Percentiles rank a stretch among this genome's conserved stretches.
Conservation (phyloP, 2,113 vertebrate genomes). For the Dromiciops gliroides region DNA sequence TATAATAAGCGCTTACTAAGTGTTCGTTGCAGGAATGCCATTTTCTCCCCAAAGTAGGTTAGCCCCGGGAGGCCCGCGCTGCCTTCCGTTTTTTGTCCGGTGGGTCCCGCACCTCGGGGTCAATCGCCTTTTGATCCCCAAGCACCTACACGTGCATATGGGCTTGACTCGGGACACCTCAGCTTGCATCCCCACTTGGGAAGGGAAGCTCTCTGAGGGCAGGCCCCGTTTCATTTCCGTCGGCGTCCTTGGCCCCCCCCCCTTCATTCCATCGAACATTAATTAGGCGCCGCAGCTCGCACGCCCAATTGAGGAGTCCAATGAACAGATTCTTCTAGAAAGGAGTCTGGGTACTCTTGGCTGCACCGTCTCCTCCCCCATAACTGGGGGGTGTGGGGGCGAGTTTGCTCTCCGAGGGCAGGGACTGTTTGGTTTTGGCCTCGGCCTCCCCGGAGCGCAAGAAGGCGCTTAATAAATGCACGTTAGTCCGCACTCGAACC, state of each 20-base stretch:
- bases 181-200: too few species aligned
- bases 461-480: background rate
- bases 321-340: background rate
- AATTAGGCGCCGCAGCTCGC: background rate
- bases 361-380: too few species aligned
- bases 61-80: too few species aligned
- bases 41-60: background rate
- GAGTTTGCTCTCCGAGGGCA: background rate
- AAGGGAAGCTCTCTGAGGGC: background rate
- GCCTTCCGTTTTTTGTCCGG: too few species aligned
- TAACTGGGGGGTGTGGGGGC: too few species aligned
- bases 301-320: background rate
- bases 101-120: too few species aligned
- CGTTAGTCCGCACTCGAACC: background rate
- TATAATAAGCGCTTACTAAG: background rate
- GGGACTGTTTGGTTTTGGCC: background rate
- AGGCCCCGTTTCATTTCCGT: too few species aligned
- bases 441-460: background rate
- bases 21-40: too few species aligned
- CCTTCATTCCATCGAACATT: background rate
- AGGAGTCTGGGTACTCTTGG: background rate
- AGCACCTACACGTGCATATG: too few species aligned
- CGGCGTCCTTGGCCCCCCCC: too few species aligned
- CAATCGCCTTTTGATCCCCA: too few species aligned
- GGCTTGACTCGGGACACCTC: too few species aligned